Conservation (phyloP, 2,113 vertebrate genomes). For the Epinephelus fuscoguttatus region DNA sequence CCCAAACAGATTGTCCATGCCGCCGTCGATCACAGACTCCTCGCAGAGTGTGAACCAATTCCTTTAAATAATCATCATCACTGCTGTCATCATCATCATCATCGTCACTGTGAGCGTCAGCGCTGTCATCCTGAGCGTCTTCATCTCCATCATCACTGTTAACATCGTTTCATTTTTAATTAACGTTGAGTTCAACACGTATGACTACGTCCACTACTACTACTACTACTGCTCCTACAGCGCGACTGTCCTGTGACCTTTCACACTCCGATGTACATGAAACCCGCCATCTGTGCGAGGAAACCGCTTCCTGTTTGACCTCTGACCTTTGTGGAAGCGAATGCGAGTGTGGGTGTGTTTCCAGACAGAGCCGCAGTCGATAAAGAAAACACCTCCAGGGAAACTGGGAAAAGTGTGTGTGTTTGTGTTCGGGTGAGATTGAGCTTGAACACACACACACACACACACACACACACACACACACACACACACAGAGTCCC, state of each 20-base stretch:
- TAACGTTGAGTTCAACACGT: neutral
- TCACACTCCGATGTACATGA: constrained; percentile 1
- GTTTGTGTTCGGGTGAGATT: neutral
- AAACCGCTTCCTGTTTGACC: constrained; percentile 18
- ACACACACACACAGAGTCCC: constrained; percentile 40
- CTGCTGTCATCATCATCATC: constrained; percentile 5
- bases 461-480: constrained; percentile 45
- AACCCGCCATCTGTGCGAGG: neutral
- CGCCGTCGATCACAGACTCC: constrained; percentile 24
- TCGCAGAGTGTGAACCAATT: constrained; percentile 51
- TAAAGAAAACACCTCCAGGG: constrained; percentile 50
- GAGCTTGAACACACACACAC: neutral
- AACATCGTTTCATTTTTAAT: neutral
- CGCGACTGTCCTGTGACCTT: neutral
- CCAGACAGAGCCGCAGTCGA: constrained; percentile 38
- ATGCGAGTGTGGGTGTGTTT: constrained; percentile 20
- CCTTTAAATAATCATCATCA: constrained; percentile 46
- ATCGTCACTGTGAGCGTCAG: neutral
- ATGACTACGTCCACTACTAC: neutral
- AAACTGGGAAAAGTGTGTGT: constrained; percentile 30
- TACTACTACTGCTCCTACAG: neutral
- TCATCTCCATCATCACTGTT: constrained; percentile 10
- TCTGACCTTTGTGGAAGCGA: constrained; percentile 27
- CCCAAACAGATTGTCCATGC: constrained; percentile 43
- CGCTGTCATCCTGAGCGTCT: neutral